Evolutionary conservation across 2,113 vertebrate genomes (phyloP).

Genomic region (Gambusia affinis): DNA sequence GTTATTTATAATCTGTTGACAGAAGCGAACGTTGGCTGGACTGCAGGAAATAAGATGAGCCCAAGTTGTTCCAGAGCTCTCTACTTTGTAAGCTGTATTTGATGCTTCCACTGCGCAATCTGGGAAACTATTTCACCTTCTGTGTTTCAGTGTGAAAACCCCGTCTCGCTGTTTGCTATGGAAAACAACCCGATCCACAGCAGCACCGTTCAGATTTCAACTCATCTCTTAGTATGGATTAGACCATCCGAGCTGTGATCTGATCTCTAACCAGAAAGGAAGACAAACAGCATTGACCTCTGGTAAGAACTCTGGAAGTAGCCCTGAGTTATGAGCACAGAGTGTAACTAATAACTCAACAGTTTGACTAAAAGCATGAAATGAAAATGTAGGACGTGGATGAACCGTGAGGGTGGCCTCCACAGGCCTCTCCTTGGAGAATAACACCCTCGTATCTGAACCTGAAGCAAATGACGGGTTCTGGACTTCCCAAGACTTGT

Average conservation of each 20-base stretch:
- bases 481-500: conserved; percentile 60
- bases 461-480: conserved; percentile 54
- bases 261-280: conserved; percentile 24
- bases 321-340: not conserved
- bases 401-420: conserved; percentile 26
- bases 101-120: not conserved
- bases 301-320: too few species aligned
- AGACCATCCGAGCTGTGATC: conserved; percentile 4
- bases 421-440: conserved; percentile 14
- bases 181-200: not conserved
- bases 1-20: not conserved
- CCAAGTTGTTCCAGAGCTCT: not conserved
- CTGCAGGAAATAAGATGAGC: not conserved
- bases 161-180: not conserved
- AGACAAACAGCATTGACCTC: conserved; percentile 31
- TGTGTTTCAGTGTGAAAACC: not conserved
- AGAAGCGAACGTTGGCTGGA: not conserved
- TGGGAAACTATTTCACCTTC: not conserved
- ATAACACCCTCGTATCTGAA: conserved; percentile 45
- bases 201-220: not conserved
- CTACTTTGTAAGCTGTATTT: not conserved
- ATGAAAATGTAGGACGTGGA: conserved; percentile 27
- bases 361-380: not conserved
- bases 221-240: not conserved
- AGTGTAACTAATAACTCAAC: not conserved